Base-by-base conservation (phyloP, 2,888 invertebrate genomes). In the Netelia virgata region DNA sequence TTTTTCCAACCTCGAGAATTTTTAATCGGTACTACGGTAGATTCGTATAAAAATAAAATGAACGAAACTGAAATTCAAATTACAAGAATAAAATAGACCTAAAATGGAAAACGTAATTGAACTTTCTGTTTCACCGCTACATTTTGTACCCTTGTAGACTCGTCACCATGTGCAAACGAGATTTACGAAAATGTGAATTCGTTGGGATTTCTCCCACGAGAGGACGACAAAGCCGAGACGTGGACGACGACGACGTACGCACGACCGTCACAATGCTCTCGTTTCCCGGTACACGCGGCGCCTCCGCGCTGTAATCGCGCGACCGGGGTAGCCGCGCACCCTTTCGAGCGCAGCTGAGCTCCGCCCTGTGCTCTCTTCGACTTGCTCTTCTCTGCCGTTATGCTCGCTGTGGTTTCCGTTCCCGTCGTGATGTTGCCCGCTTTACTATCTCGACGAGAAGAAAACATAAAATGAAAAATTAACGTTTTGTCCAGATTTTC, bases 291-390 rank as follows among this genome's bases (percentile, higher is more conserved):
- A 73, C 47, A 69, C 79, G 78, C 75, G 76, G 82, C 83, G 79
- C 89, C 89, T 81, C 90, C 88, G 89, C 88, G 87, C 87, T 84
- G 87, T 87, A 86, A 81, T 85, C 77, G 73, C 66, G 63, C 83
- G 85, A 85, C 88, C 87, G 86, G 79, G 86, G 87, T 87, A 86
- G 82, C 86, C 88, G 90, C 93, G 93, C 93, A 92, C 90, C 92
- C 91, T 88, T 90, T 85, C 89, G 89, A 89, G 92, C 92, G 92
- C 93, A 92, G 92, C 92, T 91, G 92, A 92, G 92, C 92, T 91
- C 92, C 93, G 92, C 93, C 93, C 92, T 92, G 85, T 86, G 72
- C 81, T 81, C 69, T 68, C 68, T 70, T 61, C 50, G 68, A 53
- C 83, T 23, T 23, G 23, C 23, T 84, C 84, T 81, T 80, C 79